Conservation (phyloP, 2,113 vertebrate species). For the Syngnathus floridae region DNA sequence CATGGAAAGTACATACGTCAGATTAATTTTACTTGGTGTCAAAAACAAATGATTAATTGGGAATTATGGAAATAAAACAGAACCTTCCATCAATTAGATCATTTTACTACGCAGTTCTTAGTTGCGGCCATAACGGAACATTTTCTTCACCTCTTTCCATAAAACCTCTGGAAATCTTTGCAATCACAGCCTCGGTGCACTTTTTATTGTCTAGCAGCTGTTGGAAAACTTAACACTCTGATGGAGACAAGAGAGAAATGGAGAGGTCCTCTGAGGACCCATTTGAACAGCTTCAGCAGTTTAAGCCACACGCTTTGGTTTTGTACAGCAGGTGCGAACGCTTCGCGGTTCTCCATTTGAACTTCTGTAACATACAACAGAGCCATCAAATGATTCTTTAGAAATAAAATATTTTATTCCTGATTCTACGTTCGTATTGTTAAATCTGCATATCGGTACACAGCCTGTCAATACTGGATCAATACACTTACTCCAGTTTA, state of each 20-base stretch:
- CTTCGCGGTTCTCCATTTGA: constrained; percentile 41
- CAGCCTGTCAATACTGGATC: constrained; percentile 42
- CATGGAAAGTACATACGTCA: not conserved
- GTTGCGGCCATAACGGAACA: constrained; percentile 19
- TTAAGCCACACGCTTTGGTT: constrained; percentile 38
- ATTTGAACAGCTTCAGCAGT: constrained; percentile 56
- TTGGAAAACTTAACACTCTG: constrained; percentile 56
- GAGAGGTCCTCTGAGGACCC: constrained; percentile 54
- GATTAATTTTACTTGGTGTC: not conserved
- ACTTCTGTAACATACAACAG: constrained; percentile 17
- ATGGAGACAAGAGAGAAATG: constrained; percentile 44
- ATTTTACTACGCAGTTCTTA: constrained; percentile 18
- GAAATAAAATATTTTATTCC: constrained; percentile 20
- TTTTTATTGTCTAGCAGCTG: constrained; percentile 63
- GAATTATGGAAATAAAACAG: constrained; percentile 8
- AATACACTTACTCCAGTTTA: constrained; percentile 15
- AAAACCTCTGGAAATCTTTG: constrained; percentile 46
- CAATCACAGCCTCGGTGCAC: constrained; percentile 34
- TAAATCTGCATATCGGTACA: constrained; percentile 20
- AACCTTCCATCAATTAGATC: constrained; percentile 28
- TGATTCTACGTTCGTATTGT: constrained; percentile 17
- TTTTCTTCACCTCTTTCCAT: constrained; percentile 17
- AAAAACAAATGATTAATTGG: constrained; percentile 4
- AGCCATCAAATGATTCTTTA: not conserved
- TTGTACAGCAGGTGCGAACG: constrained; percentile 47